phyloP scores from a whole-genome alignment of 1,140 invertebrate species.

The Caenorhabditis brenneri region DNA sequence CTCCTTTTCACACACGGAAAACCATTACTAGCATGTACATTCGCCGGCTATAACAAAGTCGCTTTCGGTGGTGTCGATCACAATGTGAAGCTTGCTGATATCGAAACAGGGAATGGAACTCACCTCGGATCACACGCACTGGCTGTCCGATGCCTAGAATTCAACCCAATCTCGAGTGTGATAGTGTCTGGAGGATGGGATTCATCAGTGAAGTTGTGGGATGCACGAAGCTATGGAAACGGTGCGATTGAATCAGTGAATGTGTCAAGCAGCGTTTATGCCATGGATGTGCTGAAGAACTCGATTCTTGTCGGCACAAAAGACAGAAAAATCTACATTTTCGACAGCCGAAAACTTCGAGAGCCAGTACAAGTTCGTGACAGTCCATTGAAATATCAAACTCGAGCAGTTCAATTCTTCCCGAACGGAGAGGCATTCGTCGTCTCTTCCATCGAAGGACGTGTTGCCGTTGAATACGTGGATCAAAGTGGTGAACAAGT shows the following conservation, averaged over 20 bases:
- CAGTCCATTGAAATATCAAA: conserved; percentile 97
- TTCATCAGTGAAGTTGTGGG: conserved; percentile 82
- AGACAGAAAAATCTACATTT: conserved; percentile 80
- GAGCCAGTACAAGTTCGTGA: conserved; percentile 91
- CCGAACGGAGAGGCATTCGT: conserved; percentile 86
- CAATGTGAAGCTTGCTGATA: conserved; percentile 87
- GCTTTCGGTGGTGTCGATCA: conserved; percentile 83
- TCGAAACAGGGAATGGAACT: conserved; percentile 72
- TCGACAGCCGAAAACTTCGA: conserved; percentile 97
- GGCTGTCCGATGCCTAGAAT: conserved; percentile 90
- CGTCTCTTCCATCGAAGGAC: conserved; percentile 85
- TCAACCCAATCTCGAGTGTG: conserved; percentile 85
- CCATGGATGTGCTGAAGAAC: conserved; percentile 91
- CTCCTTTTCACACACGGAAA: conserved; percentile 62
- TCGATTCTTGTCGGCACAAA: conserved; percentile 94
- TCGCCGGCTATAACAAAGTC: conserved; percentile 59
- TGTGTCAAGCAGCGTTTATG: conserved; percentile 79
- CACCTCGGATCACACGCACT: conserved; percentile 86
- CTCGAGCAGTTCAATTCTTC: conserved; percentile 90
- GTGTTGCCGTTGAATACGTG: conserved; percentile 93
- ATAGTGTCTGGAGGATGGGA: conserved; percentile 97
- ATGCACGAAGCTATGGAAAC: conserved; percentile 56
- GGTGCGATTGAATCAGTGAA: conserved; percentile 55
- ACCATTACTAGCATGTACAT: conserved; percentile 64
- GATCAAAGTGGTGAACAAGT: conserved; percentile 93